Evolutionary conservation across 2,888 invertebrate species (phyloP).

Genomic region (Hemicrepidius hirtus): DNA sequence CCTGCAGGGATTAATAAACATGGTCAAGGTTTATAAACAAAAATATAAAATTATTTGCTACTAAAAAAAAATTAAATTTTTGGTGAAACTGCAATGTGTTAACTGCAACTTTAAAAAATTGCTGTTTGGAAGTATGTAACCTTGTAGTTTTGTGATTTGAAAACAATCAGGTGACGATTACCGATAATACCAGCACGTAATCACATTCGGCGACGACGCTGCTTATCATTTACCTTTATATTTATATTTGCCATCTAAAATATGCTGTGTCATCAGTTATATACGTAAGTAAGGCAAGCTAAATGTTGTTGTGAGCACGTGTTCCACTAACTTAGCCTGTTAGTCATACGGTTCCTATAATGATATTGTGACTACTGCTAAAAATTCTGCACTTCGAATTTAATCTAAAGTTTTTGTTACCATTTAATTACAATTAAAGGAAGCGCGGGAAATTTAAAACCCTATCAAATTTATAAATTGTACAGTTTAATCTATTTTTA

Average conservation of each 20-base stretch:
- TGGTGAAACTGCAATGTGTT: too few species aligned
- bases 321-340: conserved; percentile 40
- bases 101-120: too few species aligned
- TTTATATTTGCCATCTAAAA: conserved; percentile 40
- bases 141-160: not conserved
- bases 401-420: conserved; percentile 9
- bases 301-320: conserved; percentile 46
- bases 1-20: too few species aligned
- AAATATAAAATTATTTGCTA: too few species aligned
- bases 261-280: conserved; percentile 49
- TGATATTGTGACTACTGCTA: conserved; percentile 32
- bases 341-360: conserved; percentile 42
- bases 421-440: not conserved
- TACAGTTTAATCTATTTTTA: not conserved
- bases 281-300: conserved; percentile 41
- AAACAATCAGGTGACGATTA: not conserved
- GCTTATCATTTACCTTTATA: conserved; percentile 42
- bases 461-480: not conserved
- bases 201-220: conserved; percentile 21
- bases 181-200: conserved; percentile 13
- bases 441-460: not conserved
- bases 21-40: too few species aligned
- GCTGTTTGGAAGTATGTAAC: not conserved
- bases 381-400: conserved; percentile 24
- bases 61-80: too few species aligned